A percentile compares a stretch with the other conserved stretches of the same genome.
Conservation (phyloP, 2,888 invertebrate genomes). For the Polietes domitor region DNA sequence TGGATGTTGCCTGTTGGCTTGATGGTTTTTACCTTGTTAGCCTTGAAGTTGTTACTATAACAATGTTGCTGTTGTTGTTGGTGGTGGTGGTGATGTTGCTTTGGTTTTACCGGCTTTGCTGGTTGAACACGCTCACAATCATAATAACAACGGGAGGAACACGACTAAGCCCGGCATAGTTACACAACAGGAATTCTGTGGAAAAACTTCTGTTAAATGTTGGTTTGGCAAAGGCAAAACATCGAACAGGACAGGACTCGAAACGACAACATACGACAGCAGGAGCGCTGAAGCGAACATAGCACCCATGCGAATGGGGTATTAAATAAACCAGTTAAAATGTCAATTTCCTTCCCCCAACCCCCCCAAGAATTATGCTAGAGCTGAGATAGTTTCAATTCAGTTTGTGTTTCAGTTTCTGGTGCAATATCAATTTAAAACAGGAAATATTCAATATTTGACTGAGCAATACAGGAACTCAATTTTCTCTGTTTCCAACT, state of each 20-base stretch:
- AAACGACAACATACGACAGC: too few species aligned
- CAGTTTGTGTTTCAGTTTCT: conserved; percentile 15
- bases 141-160: background rate
- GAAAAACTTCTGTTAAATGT: conserved; percentile 21
- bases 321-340: conserved; percentile 45
- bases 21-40: conserved; percentile 55
- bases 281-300: background rate
- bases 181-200: conserved; percentile 29
- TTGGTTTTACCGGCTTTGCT: conserved; percentile 26
- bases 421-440: conserved; percentile 32
- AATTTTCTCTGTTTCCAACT: background rate
- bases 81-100: conserved; percentile 44
- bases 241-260: background rate
- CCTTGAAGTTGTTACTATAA: conserved; percentile 49
- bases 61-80: conserved; percentile 50
- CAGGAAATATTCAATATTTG: conserved; percentile 36
- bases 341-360: conserved; percentile 44
- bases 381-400: conserved; percentile 44
- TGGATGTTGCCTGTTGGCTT: conserved; percentile 13
- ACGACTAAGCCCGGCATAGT: conserved; percentile 14
- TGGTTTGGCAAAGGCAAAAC: background rate
- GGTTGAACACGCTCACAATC: conserved; percentile 14
- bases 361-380: conserved; percentile 41
- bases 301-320: background rate
- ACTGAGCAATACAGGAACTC: background rate